Percentiles rank a stretch among this genome's conserved stretches.
phyloP scores from a whole-genome alignment of 1,140 invertebrate species.

The Muscidifurax raptorellus region DNA sequence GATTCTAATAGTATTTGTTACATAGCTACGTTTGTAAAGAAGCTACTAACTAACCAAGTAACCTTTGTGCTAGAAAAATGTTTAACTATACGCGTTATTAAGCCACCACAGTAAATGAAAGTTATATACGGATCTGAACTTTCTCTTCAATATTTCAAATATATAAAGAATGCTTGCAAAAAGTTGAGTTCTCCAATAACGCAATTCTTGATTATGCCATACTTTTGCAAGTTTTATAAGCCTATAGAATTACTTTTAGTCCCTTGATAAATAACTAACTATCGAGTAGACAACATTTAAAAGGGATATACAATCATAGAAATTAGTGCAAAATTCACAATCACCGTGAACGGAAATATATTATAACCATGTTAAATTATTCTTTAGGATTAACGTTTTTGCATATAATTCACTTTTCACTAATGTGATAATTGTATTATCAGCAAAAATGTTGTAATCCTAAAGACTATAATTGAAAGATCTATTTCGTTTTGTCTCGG shows the following conservation, averaged over 20 bases:
- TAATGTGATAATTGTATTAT: too few species aligned
- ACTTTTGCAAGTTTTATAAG: not conserved
- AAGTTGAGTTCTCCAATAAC: conserved; percentile 30
- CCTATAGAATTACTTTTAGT: not conserved
- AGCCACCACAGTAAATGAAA: conserved; percentile 20
- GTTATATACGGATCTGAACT: conserved; percentile 10
- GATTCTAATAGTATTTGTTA: too few species aligned
- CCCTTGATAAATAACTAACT: not conserved
- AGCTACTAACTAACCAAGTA: not conserved
- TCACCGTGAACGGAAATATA: too few species aligned
- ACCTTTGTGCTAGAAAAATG: conserved; percentile 11
- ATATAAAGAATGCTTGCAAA: conserved; percentile 36
- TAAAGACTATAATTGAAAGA: too few species aligned
- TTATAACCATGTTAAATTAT: too few species aligned
- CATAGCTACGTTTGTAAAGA: too few species aligned
- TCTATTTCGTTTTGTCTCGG: too few species aligned
- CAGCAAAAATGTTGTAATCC: too few species aligned
- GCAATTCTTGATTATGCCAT: conserved; percentile 48
- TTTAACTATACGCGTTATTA: not conserved
- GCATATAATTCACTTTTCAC: too few species aligned
- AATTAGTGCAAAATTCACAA: too few species aligned
- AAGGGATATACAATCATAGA: not conserved
- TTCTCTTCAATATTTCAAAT: conserved; percentile 45
- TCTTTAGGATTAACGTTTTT: too few species aligned
- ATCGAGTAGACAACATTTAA: not conserved